These are phyloP conservation scores for Cisticola juncidis DNA, from an alignment of 2,113 vertebrate species.

Conservation along the genomic window DNA sequence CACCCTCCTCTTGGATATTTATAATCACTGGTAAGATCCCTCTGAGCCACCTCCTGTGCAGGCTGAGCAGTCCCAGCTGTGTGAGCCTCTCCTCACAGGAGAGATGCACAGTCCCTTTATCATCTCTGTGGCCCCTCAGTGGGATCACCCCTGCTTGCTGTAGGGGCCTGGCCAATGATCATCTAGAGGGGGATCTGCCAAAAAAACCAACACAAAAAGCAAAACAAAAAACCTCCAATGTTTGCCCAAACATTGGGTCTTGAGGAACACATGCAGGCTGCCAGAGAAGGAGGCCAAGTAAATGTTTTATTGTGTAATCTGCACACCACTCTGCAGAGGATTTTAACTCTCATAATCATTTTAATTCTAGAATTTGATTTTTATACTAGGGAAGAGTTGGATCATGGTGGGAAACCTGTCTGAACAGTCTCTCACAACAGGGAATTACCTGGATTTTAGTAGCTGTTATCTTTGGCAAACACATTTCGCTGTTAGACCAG, in stretches of 20 bases:
- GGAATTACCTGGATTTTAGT: neutral
- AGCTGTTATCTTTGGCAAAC: neutral
- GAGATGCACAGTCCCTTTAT: neutral
- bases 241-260: neutral
- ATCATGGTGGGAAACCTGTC: neutral
- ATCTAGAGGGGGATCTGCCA: neutral
- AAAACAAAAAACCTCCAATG: neutral
- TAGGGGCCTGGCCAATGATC: neutral
- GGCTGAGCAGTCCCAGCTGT: neutral
- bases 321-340: neutral
- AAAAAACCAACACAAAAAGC: neutral
- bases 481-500: neutral
- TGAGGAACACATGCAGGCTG: neutral
- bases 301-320: neutral
- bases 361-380: neutral
- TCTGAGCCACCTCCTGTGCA: neutral
- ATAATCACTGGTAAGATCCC: neutral
- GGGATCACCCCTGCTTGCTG: neutral
- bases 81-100: neutral
- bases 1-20: neutral
- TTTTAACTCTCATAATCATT: neutral
- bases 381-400: neutral
- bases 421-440: neutral
- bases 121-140: accelerated
- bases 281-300: neutral